Evolutionary conservation across 1,140 invertebrate genomes (phyloP).

Genomic region (Drosophila pachea): DNA sequence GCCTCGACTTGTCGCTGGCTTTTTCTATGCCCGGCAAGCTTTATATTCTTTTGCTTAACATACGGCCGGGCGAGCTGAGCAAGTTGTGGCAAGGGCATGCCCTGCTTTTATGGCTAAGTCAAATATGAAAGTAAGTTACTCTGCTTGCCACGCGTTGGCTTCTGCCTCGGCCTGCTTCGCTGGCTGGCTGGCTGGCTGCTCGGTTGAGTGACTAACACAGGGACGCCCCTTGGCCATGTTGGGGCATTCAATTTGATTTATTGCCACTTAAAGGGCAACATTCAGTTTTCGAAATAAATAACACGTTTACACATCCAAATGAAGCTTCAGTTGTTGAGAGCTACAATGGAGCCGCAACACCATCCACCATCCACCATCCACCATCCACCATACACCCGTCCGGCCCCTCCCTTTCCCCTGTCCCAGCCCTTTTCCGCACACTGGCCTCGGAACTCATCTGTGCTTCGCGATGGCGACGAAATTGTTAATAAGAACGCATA

Average conservation of each 20-base stretch:
- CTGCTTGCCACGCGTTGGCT: conserved; percentile 36
- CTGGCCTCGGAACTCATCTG: conserved; percentile 12
- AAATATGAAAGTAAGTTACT: conserved; percentile 71
- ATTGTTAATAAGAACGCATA: conserved; percentile 77
- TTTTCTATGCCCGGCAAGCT: conserved; percentile 29
- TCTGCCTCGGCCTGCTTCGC: background rate
- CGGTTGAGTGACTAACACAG: conserved; percentile 18
- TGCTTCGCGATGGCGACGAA: conserved; percentile 59
- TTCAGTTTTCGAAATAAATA: conserved; percentile 76
- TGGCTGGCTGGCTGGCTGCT: conserved; percentile 29
- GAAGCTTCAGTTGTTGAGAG: conserved; percentile 66
- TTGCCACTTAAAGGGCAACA: conserved; percentile 77
- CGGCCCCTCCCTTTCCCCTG: background rate
- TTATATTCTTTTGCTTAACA: conserved; percentile 29
- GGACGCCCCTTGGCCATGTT: conserved; percentile 21
- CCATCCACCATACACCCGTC: background rate
- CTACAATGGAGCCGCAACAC: conserved; percentile 22
- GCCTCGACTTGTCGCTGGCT: conserved; percentile 31
- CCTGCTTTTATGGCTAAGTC: conserved; percentile 70
- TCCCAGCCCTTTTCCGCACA: background rate
- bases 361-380: background rate
- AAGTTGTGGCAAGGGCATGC: conserved; percentile 5
- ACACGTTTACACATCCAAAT: conserved; percentile 76
- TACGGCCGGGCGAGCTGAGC: conserved; percentile 3
- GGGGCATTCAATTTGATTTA: conserved; percentile 71